Evolutionary conservation across 2,888 invertebrate genomes (phyloP), one percentile per base, ranked within the genome.

Genomic region (Amiota minor): DNA sequence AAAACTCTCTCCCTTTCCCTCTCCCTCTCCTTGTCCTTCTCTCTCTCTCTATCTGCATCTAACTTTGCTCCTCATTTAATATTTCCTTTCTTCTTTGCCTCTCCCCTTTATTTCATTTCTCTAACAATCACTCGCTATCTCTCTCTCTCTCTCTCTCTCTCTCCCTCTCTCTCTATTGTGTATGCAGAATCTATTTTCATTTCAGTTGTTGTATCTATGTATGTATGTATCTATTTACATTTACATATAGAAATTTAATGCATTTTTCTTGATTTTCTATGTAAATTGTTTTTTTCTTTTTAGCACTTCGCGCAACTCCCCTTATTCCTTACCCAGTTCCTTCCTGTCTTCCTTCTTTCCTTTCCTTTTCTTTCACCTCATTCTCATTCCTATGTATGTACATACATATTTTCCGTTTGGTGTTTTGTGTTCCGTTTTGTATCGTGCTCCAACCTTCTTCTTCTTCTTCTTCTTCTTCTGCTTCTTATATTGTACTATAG

Each of bases 151-250:
- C 3, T 50, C 9, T 50, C 3, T 53, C 53, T 53, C 53, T 53
- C 53, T 53, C 10, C 12, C 53, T 53, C 10, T 53, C 6, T 35
- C 6, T 35, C 35, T 6, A 12, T 14, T 11, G n/a, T n/a, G 53
- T 50, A 50, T 50, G 50, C n/a, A 12, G 0, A 50, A 50, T 9
- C 53, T n/a, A 53, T 53, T n/a, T 53, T 53, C n/a, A 53, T 53
- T 53, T 53, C 56, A 56, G 16, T 18, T 56, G n/a, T 56, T 59
- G 16, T 70, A 59, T 18, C 16, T 20, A 68, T 6, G 45, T 59
- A 47, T 55, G 49, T 49, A 49, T 49, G 49, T 49, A 49, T 49
- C 9, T 49, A 49, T 49, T 49, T 49, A 50, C 53, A 50, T 12
- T 50, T 50, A 50, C 53, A 50, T 12, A 50, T n/a, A 50, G 53